A percentile compares a stretch with the other conserved stretches of the same genome.
Conservation (phyloP, 1,140 invertebrate genomes). For the Coenobita brevimanus region DNA sequence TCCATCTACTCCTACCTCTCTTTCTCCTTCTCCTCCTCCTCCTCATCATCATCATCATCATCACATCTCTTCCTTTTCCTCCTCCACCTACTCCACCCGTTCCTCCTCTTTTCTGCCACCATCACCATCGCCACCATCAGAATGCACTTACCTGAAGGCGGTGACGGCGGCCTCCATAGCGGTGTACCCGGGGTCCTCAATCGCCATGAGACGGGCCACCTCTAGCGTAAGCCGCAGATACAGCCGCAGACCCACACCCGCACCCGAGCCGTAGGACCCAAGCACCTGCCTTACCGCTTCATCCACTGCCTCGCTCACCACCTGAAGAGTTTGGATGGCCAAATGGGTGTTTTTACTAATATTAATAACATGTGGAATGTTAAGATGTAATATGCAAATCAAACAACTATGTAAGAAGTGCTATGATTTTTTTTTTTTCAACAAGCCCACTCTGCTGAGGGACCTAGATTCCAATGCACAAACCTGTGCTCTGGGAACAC, state of each 20-base stretch:
- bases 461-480: neutral
- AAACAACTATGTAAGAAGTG: too few species aligned
- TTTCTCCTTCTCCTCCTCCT: too few species aligned
- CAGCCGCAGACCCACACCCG: constrained; percentile 24
- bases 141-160: constrained; percentile 24
- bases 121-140: too few species aligned
- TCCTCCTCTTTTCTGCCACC: too few species aligned
- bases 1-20: too few species aligned
- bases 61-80: too few species aligned
- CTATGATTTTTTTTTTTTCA: neutral
- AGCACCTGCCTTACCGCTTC: constrained; percentile 45
- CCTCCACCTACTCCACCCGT: too few species aligned
- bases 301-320: constrained; percentile 34
- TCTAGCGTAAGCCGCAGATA: constrained; percentile 17
- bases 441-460: neutral
- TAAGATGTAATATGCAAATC: too few species aligned
- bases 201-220: neutral
- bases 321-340: constrained; percentile 16
- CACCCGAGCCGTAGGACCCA: neutral
- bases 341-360: too few species aligned
- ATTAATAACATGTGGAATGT: too few species aligned
- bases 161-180: constrained; percentile 33
- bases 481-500: constrained; percentile 46
- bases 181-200: neutral
- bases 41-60: too few species aligned